Percentiles rank a stretch among this genome's conserved stretches.
Conservation (phyloP, 2,113 vertebrate genomes). For the Ranitomeya variabilis region DNA sequence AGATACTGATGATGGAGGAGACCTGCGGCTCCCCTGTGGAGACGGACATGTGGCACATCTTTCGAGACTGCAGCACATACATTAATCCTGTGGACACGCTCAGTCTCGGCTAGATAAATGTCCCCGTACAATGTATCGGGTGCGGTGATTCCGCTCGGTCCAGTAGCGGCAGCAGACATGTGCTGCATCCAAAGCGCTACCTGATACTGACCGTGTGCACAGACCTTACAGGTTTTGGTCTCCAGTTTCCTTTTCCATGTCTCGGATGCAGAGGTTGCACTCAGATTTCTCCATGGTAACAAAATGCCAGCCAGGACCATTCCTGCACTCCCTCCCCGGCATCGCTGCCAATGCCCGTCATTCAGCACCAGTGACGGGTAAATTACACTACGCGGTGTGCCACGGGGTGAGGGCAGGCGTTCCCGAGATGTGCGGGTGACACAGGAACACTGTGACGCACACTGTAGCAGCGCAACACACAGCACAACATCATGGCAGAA, state of each 20-base stretch:
- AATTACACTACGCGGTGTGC: not conserved
- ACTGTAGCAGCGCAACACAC: not conserved
- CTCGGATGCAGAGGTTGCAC: no score
- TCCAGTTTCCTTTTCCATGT: not conserved
- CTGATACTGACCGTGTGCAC: no score
- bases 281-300: constrained; percentile 11
- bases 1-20: no score
- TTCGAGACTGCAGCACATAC: no score
- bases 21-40: no score
- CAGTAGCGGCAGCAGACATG: no score
- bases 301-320: not conserved
- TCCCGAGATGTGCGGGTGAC: not conserved
- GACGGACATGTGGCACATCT: no score
- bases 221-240: not conserved
- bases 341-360: not conserved
- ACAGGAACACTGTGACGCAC: not conserved
- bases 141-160: no score
- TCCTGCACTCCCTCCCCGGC: not conserved
- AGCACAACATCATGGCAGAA: not conserved
- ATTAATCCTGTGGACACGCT: no score
- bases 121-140: no score
- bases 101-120: no score
- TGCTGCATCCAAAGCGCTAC: no score
- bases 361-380: not conserved
- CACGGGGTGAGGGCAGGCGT: not conserved